Evolutionary conservation across 2,888 invertebrate species (phyloP), one percentile per base, ranked within the genome.

Genomic region (Serrognathus titanus): DNA sequence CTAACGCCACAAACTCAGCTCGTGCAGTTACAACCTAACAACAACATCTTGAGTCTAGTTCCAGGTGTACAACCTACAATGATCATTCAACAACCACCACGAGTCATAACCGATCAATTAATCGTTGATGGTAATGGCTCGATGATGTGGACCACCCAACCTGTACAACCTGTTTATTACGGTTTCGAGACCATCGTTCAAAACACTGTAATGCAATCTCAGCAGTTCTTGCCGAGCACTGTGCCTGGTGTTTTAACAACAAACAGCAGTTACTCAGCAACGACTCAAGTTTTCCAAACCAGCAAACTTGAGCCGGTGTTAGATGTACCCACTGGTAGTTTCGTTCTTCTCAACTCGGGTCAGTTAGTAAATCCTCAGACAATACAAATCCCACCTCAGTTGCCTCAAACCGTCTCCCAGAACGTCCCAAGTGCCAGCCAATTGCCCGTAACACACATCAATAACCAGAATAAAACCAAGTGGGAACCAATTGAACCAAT

Each of bases 121-220:
- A 71, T 77, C 16, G 64, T 77, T 35, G 77, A 77, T 59, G 72
- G 73, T 58, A 78, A 75, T 53, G 77, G 77, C 16, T 72, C 76
- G 5, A 66, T 78, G 57, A 69, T 75, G 46, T 77, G 75, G 75
- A 60, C 67, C 49, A 61, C 65, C 3, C 74, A 84, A 43, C 80
- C 85, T 1, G 86, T 86, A 11, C 89, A 89, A 66, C 90, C 90
- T 3, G 86, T 92, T 68, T 90, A 90, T 69, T 91, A 91, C 67
- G 91, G 91, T 1, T 80, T 92, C 61, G 92, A 92, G 78, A 92
- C 92, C 0, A 91, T 92, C 53, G 92, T 92, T 2, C 91, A 91
- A 75, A 92, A 92, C 69, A 92, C 92, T 3, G 90, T 92, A 0
- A 91, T 92, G 91, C 90, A 90, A n/a, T 91, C 91, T 16, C 90